Base-by-base conservation (phyloP, 2,888 invertebrate genomes). In the Amblyjoppa fuscipennis region DNA sequence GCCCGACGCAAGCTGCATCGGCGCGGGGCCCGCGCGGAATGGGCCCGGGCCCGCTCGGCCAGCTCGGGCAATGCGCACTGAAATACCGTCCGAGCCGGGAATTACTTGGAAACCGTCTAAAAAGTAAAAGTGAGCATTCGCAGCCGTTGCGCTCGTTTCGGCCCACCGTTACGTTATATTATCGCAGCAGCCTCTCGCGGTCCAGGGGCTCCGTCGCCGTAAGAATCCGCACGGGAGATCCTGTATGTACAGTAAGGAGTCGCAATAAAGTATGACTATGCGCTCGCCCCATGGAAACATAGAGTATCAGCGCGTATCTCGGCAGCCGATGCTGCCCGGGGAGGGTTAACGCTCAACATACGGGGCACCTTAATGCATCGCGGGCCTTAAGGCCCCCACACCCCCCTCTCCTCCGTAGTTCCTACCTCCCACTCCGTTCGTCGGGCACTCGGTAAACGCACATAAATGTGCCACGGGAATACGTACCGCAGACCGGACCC, bases 111-210 rank as follows among this genome's bases (percentile, higher is more conserved):
- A 86, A 70, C 56, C 38, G 38, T 61, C 88, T 89, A 88, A 88
- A 90, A 90, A 90, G 91, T 91, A 90, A 90, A 90, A 90, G 91
- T 89, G 88, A 88, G 87, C 87, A 90, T 91, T 90, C 90, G 89
- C 87, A 85, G 87, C 85, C 81, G 51, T 84, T 81, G 84, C 76
- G 64, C 71, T n/a, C 38, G 66, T 20, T 68, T 6, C 66, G 20
- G 66, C 20, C 38, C 38, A 41, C 66, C 41, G 66, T 66, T 66
- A 51, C 76, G 61, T 64, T 70, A 25, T 16, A 51, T 64, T 64
- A 49, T 41, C 53, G 59, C 61, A 9, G 68, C 41, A 49, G 59
- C 45, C 69, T 31, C 69, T 56, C 38, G 68, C 25, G 38, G 64
- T 75, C 53, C 82, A 69, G 69, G 82, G 83, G 81, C 71, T 82